phyloP scores from a whole-genome alignment of 1,140 invertebrate genomes.

The Protaetia brevitarsis region DNA sequence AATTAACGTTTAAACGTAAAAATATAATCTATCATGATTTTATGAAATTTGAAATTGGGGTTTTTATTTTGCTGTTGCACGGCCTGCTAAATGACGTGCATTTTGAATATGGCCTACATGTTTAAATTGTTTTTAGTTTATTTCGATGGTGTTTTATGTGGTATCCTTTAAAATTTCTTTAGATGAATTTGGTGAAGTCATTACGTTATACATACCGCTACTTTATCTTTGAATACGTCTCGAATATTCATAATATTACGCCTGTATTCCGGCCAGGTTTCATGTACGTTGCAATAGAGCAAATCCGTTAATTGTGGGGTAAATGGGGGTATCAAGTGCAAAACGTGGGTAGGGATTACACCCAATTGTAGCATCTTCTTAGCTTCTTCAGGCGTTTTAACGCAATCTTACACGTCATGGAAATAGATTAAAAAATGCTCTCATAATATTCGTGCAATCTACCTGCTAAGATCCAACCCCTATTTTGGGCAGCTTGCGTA shows the following conservation, averaged over 20 bases:
- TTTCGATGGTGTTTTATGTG: too few relatives aligned
- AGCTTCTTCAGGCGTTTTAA: constrained; percentile 50
- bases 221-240: constrained; percentile 38
- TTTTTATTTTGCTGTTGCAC: too few relatives aligned
- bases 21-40: too few relatives aligned
- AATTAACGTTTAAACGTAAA: too few relatives aligned
- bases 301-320: constrained; percentile 39
- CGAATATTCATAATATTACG: constrained; percentile 37
- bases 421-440: too few relatives aligned
- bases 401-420: constrained; percentile 50
- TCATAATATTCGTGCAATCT: background rate
- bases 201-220: constrained; percentile 36
- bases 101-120: too few relatives aligned
- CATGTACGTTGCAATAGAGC: constrained; percentile 38
- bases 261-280: constrained; percentile 42
- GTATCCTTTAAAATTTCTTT: background rate
- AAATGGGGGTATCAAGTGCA: constrained; percentile 49
- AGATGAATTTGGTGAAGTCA: background rate
- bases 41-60: too few relatives aligned
- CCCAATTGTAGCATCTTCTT: constrained; percentile 48
- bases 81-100: too few relatives aligned
- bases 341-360: constrained; percentile 53
- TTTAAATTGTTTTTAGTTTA: too few relatives aligned
- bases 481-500: background rate
- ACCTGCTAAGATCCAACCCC: constrained; percentile 30